Evolutionary conservation across 1,140 invertebrate species (phyloP).

Genomic region (Diploscapter pachys): DNA sequence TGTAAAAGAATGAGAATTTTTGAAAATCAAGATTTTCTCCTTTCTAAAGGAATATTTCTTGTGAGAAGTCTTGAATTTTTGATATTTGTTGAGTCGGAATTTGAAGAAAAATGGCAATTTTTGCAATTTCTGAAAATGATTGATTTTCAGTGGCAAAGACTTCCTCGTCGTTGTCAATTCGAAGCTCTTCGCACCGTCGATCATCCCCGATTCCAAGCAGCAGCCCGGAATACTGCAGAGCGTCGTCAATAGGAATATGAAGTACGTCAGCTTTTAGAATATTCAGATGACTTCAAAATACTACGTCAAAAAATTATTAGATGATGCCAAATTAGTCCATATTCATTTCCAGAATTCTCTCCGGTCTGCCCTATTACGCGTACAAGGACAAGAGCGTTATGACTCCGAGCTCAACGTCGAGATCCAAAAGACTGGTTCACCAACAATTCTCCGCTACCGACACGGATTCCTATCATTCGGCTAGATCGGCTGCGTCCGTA

Average conservation of each 20-base stretch:
- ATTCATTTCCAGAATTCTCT: no score
- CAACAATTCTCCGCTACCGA: no score
- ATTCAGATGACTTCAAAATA: no score
- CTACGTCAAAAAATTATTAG: no score
- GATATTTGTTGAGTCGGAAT: conserved; percentile 10
- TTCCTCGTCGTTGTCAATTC: conserved; percentile 6
- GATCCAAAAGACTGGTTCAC: no score
- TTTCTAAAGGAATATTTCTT: conserved; percentile 2
- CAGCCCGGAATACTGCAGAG: conserved; percentile 45
- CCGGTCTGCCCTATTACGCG: no score
- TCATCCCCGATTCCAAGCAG: conserved; percentile 28
- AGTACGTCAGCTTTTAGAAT: no score
- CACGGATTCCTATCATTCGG: no score
- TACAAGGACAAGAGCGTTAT: no score
- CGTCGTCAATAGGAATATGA: conserved; percentile 21
- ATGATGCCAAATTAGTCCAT: no score
- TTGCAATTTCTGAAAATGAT: neutral
- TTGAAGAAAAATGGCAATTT: conserved; percentile 5
- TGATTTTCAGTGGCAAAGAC: conserved; percentile 14
- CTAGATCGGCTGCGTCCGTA: no score
- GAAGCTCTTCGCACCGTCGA: conserved; percentile 32
- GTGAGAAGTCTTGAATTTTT: conserved; percentile 1
- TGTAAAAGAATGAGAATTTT: neutral
- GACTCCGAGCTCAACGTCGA: no score
- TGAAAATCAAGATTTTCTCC: neutral